phyloP scores from a whole-genome alignment of 2,797 vertebrate genomes.

The Phrynocephalus vlangalii region DNA sequence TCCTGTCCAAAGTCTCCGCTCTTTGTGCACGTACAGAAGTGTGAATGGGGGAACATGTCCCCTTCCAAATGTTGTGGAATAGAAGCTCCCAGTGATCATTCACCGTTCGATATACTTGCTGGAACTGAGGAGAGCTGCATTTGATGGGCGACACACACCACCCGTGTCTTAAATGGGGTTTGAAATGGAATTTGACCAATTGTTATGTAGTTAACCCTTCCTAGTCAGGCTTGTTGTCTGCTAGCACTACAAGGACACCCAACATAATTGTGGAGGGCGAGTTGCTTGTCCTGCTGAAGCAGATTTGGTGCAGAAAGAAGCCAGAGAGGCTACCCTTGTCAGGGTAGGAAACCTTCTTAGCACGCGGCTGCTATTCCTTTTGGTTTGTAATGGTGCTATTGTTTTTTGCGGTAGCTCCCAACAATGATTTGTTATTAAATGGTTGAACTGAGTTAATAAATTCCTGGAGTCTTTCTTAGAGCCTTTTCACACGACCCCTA shows the following conservation, averaged over 20 bases:
- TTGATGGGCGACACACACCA: not conserved
- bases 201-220: not conserved
- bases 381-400: not conserved
- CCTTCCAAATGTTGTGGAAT: not conserved
- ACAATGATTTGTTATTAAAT: constrained; percentile 16
- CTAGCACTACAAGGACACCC: not conserved
- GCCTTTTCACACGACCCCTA: too few relatives aligned
- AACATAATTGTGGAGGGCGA: too few relatives aligned
- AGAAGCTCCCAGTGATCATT: not conserved
- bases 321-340: not conserved
- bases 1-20: not conserved
- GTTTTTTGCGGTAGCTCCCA: not conserved
- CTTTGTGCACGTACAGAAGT: not conserved
- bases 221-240: too few relatives aligned
- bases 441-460: not conserved
- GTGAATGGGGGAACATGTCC: not conserved
- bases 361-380: too few relatives aligned
- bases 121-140: not conserved
- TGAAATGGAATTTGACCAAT: not conserved
- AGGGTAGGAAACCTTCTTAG: too few relatives aligned
- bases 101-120: not conserved
- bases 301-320: not conserved
- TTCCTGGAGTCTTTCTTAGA: not conserved
- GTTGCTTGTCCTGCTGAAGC: not conserved
- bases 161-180: too few relatives aligned